phyloP scores from a whole-genome alignment of 2,113 vertebrate genomes.

The Notiomystis cincta region DNA sequence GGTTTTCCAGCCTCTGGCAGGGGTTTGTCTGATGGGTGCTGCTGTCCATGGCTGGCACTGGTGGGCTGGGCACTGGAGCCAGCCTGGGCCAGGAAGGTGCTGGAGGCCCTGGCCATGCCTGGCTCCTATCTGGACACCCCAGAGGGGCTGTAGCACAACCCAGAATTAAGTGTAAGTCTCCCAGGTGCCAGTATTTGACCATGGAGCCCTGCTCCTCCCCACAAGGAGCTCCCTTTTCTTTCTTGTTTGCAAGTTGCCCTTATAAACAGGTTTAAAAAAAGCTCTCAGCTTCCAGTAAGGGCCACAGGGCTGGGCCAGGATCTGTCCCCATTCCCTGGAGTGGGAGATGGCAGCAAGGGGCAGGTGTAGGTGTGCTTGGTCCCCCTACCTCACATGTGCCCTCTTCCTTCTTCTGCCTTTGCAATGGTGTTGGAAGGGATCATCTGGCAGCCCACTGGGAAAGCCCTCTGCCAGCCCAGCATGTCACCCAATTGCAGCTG shows the following conservation, averaged over 20 bases:
- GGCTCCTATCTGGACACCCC: background rate
- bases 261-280: background rate
- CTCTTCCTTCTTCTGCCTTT: background rate
- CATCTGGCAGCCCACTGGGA: background rate
- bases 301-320: background rate
- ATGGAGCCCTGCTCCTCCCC: background rate
- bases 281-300: background rate
- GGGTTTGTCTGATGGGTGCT: background rate
- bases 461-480: background rate
- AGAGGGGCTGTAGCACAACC: background rate
- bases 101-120: background rate
- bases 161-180: background rate
- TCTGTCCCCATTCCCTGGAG: background rate
- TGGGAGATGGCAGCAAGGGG: background rate
- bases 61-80: background rate
- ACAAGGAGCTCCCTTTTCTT: background rate
- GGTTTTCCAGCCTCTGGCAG: background rate
- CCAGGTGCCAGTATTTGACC: background rate
- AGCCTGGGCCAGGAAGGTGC: background rate
- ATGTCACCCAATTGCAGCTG: background rate
- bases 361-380: background rate
- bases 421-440: fast-evolving
- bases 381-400: background rate
- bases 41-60: background rate
- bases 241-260: background rate